Conservation (phyloP, 2,797 vertebrate genomes). For the Nothura maculosa region DNA sequence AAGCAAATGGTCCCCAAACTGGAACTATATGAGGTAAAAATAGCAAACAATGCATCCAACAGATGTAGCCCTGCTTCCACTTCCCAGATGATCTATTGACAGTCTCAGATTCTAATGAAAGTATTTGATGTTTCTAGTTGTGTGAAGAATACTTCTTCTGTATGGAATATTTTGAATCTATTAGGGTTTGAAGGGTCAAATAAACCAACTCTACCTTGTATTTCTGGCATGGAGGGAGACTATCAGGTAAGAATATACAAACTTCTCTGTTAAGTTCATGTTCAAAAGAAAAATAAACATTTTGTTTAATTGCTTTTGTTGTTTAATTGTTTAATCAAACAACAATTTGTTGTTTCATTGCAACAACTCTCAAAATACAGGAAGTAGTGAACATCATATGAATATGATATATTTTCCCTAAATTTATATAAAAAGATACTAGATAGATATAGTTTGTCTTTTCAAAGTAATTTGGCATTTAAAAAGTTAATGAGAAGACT, state of each 20-base stretch:
- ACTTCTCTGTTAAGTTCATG: background rate
- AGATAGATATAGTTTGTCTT: background rate
- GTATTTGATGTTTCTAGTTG: background rate
- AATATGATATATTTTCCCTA: background rate
- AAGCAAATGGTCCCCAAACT: conserved; percentile 11
- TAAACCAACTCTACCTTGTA: background rate
- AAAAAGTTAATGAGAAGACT: background rate
- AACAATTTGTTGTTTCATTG: no score
- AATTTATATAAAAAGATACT: background rate
- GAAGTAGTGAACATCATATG: background rate
- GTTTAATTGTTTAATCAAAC: no score
- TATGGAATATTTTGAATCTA: background rate
- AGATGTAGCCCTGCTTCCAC: background rate
- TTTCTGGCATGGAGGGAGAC: background rate
- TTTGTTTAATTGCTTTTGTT: no score
- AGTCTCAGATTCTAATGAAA: background rate
- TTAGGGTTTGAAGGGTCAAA: background rate
- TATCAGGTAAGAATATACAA: background rate
- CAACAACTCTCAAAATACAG: background rate
- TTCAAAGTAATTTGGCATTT: background rate
- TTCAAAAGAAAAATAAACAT: background rate
- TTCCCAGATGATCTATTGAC: background rate
- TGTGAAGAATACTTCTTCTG: background rate
- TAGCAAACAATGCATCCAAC: background rate
- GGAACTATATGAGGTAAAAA: background rate